Evolutionary conservation across 2,888 invertebrate species (phyloP), one percentile per base, ranked within the genome.

Genomic region (Hylaea fasciaria): DNA sequence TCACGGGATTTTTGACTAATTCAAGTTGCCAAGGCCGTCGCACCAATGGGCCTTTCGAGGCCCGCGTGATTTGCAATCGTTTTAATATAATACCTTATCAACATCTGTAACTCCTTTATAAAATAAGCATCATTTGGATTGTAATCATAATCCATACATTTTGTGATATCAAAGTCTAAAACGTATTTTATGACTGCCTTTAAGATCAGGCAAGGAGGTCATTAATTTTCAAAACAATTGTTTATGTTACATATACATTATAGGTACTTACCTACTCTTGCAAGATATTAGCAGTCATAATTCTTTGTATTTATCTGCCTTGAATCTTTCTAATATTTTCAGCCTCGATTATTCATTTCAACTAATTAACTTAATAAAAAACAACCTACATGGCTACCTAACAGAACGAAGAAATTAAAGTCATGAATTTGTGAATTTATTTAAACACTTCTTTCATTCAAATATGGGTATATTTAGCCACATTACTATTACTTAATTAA

Each of bases 11-110:
- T 55, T 57, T 50, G 4, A 46, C 10, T 46, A 16, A 13, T 50
- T 57, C n/a, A 28, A 13, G 49, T 50, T 54, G 17, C 48, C 51
- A 51, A 62, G 44, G 47, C 29, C 41, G 13, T 28, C 13, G 17
- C 11, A 16, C 13, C 12, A 11, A 12, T 16, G 35, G 16, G 32
- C 16, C 47, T 57, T 57, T 57, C 29, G 45, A 50, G 14, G 14
- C 28, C 3, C 12, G 16, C n/a, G 14, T 22, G 13, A 47, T 55
- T 17, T 37, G 12, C 39, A 50, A 46, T 57, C 8, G 29, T 16
- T 22, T 49, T 9, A 16, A 44, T 39, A 16, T 28, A 32, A 12
- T 14, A 11, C 40, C 13, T 51, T 51, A 51, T 51, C 50, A 41
- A 41, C 7, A 14, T 41, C 40, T 29, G 41, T 41, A 51, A 51